Percentiles rank a stretch among this genome's conserved stretches.
Conservation (phyloP, 2,113 vertebrate species). For the Clarias macrocephalus region DNA sequence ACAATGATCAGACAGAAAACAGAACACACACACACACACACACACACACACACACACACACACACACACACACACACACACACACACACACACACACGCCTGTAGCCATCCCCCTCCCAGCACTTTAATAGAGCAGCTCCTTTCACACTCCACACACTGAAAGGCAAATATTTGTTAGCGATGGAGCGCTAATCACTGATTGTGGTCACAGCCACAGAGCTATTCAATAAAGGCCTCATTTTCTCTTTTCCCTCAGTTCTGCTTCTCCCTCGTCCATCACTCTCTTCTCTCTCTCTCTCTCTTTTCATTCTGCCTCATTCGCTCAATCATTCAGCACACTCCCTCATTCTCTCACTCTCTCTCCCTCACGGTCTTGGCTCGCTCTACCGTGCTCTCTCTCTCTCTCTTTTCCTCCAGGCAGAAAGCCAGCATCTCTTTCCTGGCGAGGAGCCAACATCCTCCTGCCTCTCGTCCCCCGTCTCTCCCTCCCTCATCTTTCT, state of each 20-base stretch:
- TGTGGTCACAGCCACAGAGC: constrained; percentile 53
- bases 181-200: constrained; percentile 52
- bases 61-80: constrained; percentile 13
- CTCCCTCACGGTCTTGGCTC: constrained; percentile 21
- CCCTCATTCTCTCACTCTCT: constrained; percentile 23
- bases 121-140: constrained; percentile 41
- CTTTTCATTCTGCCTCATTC: constrained; percentile 29
- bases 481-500: constrained; percentile 28
- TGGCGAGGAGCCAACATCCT: constrained; percentile 44
- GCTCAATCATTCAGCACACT: constrained; percentile 34
- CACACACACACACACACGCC: constrained; percentile 32
- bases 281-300: constrained; percentile 26
- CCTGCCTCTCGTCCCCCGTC: constrained; percentile 4
- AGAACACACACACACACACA: constrained; percentile 8
- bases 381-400: not conserved
- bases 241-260: constrained; percentile 43
- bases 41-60: constrained; percentile 35
- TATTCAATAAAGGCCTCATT: constrained; percentile 56
- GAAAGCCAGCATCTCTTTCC: constrained; percentile 46
- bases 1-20: not conserved
- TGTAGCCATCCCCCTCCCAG: constrained; percentile 18
- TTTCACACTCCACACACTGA: constrained; percentile 54
- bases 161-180: constrained; percentile 62
- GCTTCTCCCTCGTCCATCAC: constrained; percentile 28
- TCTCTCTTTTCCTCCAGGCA: constrained; percentile 45